Base-by-base conservation (phyloP, 2,888 invertebrate species). In the Drosophila kanekoi region DNA sequence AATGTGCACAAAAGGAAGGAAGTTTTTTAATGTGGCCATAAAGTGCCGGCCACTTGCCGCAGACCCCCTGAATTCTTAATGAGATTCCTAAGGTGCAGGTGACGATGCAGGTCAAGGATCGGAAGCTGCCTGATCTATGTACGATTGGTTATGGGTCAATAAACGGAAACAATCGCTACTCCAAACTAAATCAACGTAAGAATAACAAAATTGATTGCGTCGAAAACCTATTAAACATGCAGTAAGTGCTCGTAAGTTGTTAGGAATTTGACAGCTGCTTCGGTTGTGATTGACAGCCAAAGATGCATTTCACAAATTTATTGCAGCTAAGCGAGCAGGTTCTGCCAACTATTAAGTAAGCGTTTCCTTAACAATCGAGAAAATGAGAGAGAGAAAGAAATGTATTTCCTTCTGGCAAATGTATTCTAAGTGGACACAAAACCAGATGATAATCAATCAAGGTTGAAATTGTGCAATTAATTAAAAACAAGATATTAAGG, bases 81-180 rank as follows among this genome's bases (percentile, higher is more conserved):
- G 52, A 67, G 56, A 67, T 54, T 40, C 60, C 33, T 16, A 9
- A 38, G 53, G 11, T 23, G 41, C 71, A 76, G 64, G 66, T 66
- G 66, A 28, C 41, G 61, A 72, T 60, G 65, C 73, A 64, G 73
- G 73, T 74, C 77, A 73, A 76, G 73, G 54, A 73, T 77, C 77
- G 72, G 77, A 60, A 65, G 32, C 54, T 56, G 6, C 18, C 49
- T 47, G 52, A 75, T 72, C 77, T 45, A 71, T 35, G 33, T 13
- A 38, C 8, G 13, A 18, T 5, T 33, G 1, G 58, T 76, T 52
- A 67, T 78, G 74, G 78, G 78, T 78, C 75, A 63, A 58, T 57
- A 40, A 73, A 65, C 47, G 57, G 77, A 65, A 57, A 51, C 35
- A 40, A 44, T 32, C n/a, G 37, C 10, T 41, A 40, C 23, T 28